Evolutionary conservation across 2,797 vertebrate species (phyloP).

Genomic region (Capromys pilorides): DNA sequence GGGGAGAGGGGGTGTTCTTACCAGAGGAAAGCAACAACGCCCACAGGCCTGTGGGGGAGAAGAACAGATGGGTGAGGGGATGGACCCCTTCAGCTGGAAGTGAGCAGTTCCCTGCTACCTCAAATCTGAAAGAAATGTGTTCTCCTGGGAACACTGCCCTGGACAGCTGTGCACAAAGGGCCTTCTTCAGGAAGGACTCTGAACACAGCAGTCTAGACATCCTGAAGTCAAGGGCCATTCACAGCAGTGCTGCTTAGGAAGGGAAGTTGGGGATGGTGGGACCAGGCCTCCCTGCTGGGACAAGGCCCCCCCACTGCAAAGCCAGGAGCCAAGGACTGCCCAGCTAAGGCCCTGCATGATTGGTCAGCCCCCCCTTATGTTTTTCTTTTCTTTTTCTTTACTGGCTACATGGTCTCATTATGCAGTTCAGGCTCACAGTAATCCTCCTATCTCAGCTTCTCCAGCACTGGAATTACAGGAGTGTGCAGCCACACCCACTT

Average conservation of each 20-base stretch:
- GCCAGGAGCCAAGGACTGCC: neutral
- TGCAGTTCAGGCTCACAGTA: no score
- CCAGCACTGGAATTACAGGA: neutral
- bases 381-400: no score
- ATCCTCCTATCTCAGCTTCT: no score
- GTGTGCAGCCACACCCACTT: no score
- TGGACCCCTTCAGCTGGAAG: neutral
- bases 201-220: neutral
- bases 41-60: slow-evolving; percentile 90
- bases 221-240: slow-evolving; percentile 17
- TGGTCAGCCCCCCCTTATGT: neutral
- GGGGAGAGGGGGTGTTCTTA: slow-evolving; percentile 83
- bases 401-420: no score
- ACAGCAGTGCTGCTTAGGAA: neutral
- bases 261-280: neutral
- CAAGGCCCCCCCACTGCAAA: neutral
- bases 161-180: neutral
- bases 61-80: slow-evolving; percentile 36
- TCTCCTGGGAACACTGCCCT: neutral
- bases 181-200: neutral
- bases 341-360: neutral
- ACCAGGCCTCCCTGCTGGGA: neutral
- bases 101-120: neutral
- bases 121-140: neutral
- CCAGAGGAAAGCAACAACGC: slow-evolving; percentile 96